Base-by-base conservation (phyloP, 2,113 vertebrate genomes). In the Egretta garzetta region DNA sequence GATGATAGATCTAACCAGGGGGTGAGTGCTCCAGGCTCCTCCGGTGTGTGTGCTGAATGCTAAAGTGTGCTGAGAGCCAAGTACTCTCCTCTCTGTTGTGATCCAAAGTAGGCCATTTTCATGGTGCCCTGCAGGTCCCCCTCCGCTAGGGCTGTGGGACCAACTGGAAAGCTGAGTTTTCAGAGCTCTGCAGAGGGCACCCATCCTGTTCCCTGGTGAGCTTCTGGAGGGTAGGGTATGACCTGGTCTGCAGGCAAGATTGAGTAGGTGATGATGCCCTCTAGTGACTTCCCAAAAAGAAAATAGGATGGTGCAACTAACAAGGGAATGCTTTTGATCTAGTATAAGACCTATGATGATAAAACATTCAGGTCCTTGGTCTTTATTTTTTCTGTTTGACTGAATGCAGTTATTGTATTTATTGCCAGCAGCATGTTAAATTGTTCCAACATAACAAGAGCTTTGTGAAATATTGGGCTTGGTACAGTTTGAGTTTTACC, bases 211-310 rank as follows among this genome's bases (percentile, higher is more conserved):
- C n/a, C 43, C 20, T 30, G 56, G 11, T 32, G 9, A 74, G 32
- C 53, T 59, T 28, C 43, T 62, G 27, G 22, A 62, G 23, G 10
- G 9, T 3, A 9, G 37, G 45, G 14, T 18, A 8, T 2, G 15
- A 62, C 41, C 47, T 23, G 41, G 23, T 80, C 75, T 91, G 55
- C 55, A 47, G 67, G 27, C 55, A 63, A 13, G 30, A 96, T 79
- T 68, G 83, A 56, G 60, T 66, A 94, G 92, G 60, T 85, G 91
- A 85, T 71, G 62, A 95, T 95, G 97, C 94, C 97, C 93, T 95
- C 96, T 97, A 97, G 88, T 91, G 96, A 81, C 60, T 53, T 28
- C 35, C 35, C 8, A 6, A 32, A 75, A 43, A 23, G 68, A 27
- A 67, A 41, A 89, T 23, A 75, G 45, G 18, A 30, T 28, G 45